A percentile compares a stretch with the other conserved stretches of the same genome.
phyloP scores from a whole-genome alignment of 2,888 invertebrate genomes.

The Apotomis turbidana region DNA sequence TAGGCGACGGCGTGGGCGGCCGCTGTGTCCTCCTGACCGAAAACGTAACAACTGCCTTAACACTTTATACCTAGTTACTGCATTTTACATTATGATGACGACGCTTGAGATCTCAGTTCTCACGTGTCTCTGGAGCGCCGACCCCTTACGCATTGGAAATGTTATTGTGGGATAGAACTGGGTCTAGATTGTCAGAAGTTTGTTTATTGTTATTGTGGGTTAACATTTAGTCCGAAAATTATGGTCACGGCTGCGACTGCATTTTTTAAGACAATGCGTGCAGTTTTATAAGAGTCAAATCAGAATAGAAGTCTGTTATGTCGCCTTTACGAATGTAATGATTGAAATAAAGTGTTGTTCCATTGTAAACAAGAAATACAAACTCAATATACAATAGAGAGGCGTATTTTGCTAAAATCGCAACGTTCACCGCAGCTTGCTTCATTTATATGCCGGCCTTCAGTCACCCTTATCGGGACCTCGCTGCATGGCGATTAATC shows the following conservation, averaged over 20 bases:
- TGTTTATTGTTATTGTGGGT: not conserved
- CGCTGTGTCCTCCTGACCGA: not conserved
- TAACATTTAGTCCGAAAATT: not conserved
- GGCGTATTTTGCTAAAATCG: not conserved
- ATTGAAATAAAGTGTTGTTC: not conserved
- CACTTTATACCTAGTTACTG: not conserved
- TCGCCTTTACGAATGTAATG: too few species aligned
- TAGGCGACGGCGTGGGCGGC: slow-evolving; percentile 40
- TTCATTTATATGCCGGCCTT: slow-evolving; percentile 30
- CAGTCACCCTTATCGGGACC: slow-evolving; percentile 23
- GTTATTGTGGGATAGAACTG: not conserved
- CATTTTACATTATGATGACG: not conserved
- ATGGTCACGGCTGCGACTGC: not conserved
- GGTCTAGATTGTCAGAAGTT: not conserved
- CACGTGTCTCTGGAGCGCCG: slow-evolving; percentile 26
- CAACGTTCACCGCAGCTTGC: slow-evolving; percentile 1
- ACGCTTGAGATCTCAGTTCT: slow-evolving; percentile 7
- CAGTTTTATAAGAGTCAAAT: too few species aligned
- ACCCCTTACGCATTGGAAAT: slow-evolving; percentile 13
- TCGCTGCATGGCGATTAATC: slow-evolving; percentile 21
- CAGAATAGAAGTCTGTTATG: too few species aligned
- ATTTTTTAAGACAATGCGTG: not conserved
- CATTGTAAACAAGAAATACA: not conserved
- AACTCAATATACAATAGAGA: not conserved
- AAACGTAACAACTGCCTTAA: not conserved